Base-by-base conservation (phyloP, 2,797 vertebrate species). In the Acanthiza pusilla region DNA sequence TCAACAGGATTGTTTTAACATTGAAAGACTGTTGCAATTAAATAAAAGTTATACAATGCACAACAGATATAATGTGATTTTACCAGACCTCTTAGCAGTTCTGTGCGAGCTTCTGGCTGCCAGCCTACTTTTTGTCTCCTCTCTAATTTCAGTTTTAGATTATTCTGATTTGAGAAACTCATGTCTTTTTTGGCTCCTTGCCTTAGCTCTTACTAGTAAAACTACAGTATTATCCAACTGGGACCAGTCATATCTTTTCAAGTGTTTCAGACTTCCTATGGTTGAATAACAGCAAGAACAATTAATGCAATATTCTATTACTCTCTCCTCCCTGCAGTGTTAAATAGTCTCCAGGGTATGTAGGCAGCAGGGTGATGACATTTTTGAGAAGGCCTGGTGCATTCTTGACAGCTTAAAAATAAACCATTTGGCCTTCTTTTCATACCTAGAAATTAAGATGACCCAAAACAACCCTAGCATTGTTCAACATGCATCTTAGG, bases 251-350 rank as follows among this genome's bases (percentile, higher is more conserved):
- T 89, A 93, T 93, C 83, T 96, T 89, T 87, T 76, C 83, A 83
- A 55, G 67, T 96, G 48, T 94, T 97, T 96, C 89, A 50, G 67
- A 90, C 70, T 51, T 94, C 50, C 67, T 87, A 68, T 89, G 63
- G 73, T 80, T 96, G 96, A 96, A 77, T 60, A 88, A 75, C 60
- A 82, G 53, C 51, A 84, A 81, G 60, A 89, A 91, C 75, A 95
- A 97, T 96, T 89, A 97, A 97, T 89, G 62, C 34, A 74, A 65
- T 86, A 86, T 93, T 95, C 78, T 80, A 50, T 77, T 83, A 47
- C 42, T 87, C 60, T 77, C 54, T 85, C 48, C 78, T 93, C 63
- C 34, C 82, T 47, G n/a, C 73, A 84, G 57, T 73, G 51, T 92
- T 97, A 96, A 97, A 89, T 84, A 95, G 53, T 86, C 91, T 97